Percentiles rank a stretch among this genome's conserved stretches.
These are phyloP conservation scores for Poecilobothrus nobilitatus DNA, from an alignment of 2,888 invertebrate genomes.

Conservation along the genomic window DNA sequence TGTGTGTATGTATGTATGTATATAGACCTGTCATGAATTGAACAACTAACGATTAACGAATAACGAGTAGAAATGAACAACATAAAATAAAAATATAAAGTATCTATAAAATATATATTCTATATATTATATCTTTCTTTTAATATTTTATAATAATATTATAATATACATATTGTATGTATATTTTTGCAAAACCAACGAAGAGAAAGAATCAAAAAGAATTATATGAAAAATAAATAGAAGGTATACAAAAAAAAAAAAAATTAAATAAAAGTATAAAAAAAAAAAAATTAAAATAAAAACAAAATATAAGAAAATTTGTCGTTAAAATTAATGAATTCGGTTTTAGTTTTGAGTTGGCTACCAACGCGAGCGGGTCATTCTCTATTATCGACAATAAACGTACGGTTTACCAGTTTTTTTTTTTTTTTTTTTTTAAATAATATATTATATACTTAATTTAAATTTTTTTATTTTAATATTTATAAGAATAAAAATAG, in stretches of 20 bases:
- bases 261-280: background rate
- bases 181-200: background rate
- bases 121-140: no score
- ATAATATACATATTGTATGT: no score
- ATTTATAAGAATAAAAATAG: background rate
- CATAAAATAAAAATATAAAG: no score
- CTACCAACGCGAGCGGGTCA: conserved; percentile 47
- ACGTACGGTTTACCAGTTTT: conserved; percentile 34
- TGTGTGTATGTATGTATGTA: no score
- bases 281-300: background rate
- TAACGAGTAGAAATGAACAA: no score
- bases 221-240: background rate
- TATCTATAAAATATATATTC: no score
- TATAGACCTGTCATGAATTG: no score
- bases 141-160: no score
- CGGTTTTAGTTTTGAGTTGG: conserved; percentile 45
- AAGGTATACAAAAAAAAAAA: background rate
- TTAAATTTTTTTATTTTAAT: conserved; percentile 13
- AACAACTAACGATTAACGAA: no score
- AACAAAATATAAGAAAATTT: background rate
- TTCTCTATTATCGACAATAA: conserved; percentile 44
- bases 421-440: conserved; percentile 10
- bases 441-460: background rate
- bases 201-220: background rate
- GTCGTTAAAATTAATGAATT: conserved; percentile 2